Evolutionary conservation across 2,797 vertebrate genomes (phyloP).

Genomic region (Petrocephalus schoutedeni): DNA sequence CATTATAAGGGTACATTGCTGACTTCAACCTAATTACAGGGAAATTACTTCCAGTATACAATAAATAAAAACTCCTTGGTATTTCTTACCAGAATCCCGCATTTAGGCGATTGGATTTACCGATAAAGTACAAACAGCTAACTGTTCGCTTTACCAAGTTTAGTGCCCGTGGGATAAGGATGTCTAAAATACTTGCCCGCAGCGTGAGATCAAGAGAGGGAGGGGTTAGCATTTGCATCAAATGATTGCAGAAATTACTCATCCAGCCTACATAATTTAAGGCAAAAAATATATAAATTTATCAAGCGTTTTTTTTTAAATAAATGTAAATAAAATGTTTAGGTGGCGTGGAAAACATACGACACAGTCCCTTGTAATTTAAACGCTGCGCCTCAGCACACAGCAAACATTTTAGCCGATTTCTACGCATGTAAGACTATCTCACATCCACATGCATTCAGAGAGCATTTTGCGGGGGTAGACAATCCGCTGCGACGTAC

Average conservation of each 20-base stretch:
- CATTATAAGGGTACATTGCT: background rate
- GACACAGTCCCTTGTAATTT: background rate
- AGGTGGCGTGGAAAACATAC: background rate
- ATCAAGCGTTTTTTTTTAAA: background rate
- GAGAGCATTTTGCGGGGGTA: background rate
- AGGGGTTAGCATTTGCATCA: background rate
- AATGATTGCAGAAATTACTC: background rate
- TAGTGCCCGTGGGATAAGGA: background rate
- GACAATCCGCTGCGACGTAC: too few species aligned
- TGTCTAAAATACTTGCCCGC: background rate
- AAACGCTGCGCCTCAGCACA: background rate
- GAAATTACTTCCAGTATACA: background rate
- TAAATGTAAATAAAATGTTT: background rate
- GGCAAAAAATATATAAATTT: background rate
- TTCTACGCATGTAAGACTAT: background rate
- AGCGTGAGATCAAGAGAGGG: background rate
- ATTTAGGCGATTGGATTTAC: background rate
- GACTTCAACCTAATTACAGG: background rate
- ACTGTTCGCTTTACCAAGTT: background rate
- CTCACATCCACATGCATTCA: background rate
- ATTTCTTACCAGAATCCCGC: background rate
- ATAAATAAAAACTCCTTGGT: background rate
- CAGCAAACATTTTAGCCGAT: background rate
- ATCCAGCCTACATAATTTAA: slow-evolving; percentile 3
- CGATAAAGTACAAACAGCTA: background rate